Evolutionary conservation across 1,140 invertebrate species (phyloP), one percentile per base, ranked within the genome.

Genomic region (Chelonus insularis): DNA sequence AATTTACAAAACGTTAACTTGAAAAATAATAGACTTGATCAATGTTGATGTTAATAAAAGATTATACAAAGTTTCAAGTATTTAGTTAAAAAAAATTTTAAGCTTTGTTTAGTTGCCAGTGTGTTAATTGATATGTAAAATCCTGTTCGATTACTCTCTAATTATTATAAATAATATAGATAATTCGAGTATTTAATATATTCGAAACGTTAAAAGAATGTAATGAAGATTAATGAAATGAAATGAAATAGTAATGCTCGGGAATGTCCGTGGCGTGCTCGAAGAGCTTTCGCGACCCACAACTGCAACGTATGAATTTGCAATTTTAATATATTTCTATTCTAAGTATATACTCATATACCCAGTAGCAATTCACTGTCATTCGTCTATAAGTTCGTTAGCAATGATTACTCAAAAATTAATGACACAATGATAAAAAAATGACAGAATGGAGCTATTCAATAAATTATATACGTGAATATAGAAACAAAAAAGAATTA

Each of bases 251-350:
- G 18, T 25, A 32, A 16, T 45, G 21, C 39, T 21, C 16, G 34
- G 45, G 23, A 58, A 34, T 58, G 41, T 57, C 55, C 21, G 25
- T 57, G 55, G 39, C 55, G 55, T 43, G 37, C 20, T 58, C 50
- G 58, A 60, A 60, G 58, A 60, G 58, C 58, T 45, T 60, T 60
- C 48, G 58, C 48, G 34, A 48, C 50, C 50, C 58, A 54, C 36
- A 12, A 36, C n/a, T 25, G 29, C 23, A 23, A 52, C 43, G 29
- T 55, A 61, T 36, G 51, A 55, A 37, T 55, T 61, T 61, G 59
- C 59, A 61, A 61, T 61, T 61, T 61, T 61, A 61, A 61, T 61
- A 61, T 55, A 61, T 61, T 61, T 61, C 59, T 61, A 61, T 61
- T 61, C 59, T 61, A 61, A 54, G 51, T 61, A 61, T 55, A 52